Conservation (phyloP, 2,113 vertebrate genomes). For the Fregetta grallaria region DNA sequence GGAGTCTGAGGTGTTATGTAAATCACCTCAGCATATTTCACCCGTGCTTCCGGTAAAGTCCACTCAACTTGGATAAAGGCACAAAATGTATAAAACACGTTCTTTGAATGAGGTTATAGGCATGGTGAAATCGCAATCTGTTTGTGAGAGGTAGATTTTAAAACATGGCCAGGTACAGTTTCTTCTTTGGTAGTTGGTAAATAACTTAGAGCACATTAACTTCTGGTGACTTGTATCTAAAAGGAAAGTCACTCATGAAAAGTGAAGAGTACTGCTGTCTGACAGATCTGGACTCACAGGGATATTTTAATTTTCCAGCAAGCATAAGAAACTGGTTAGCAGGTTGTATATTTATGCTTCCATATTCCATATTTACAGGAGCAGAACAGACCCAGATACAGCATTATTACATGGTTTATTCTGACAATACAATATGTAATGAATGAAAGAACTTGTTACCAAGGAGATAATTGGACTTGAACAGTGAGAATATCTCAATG, state of each 20-base stretch:
- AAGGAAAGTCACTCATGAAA: neutral
- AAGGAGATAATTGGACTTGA: conserved; percentile 64
- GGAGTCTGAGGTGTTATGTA: neutral
- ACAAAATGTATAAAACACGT: neutral
- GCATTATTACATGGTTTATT: conserved; percentile 36
- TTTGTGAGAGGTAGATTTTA: neutral
- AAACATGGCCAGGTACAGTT: neutral
- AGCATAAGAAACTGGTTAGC: neutral
- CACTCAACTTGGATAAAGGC: neutral
- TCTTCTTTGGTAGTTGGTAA: neutral
- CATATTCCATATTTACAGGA: neutral
- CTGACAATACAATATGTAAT: conserved; percentile 57
- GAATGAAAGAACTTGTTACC: conserved; percentile 55
- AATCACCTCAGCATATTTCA: neutral
- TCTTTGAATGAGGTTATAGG: neutral
- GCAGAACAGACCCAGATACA: neutral
- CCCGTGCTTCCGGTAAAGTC: neutral
- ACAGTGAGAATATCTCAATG: conserved; percentile 47
- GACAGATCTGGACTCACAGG: neutral
- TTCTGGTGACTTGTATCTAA: neutral
- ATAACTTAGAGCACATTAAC: neutral
- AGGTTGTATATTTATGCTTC: conserved; percentile 1
- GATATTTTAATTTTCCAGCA: neutral
- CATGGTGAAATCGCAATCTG: neutral
- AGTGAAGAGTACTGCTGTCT: neutral